These are phyloP conservation scores for Anoncus sp. DNA, from an alignment of 2,888 invertebrate species.

Conservation along the genomic window DNA sequence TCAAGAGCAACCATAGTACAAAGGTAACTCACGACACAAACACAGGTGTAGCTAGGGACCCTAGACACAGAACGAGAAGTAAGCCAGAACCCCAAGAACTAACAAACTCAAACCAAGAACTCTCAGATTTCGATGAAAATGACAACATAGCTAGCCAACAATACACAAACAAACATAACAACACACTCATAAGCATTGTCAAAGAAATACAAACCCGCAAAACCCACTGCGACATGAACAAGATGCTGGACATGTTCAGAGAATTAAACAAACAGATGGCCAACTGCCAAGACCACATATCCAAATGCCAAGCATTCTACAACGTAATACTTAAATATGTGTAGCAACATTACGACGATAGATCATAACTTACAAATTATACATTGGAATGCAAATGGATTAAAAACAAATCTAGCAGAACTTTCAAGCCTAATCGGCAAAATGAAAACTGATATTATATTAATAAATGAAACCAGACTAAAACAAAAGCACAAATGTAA, in stretches of 20 bases:
- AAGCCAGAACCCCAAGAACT: not conserved
- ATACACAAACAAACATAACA: too few relatives aligned
- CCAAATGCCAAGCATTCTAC: constrained; percentile 22
- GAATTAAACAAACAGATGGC: not conserved
- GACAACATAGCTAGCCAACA: not conserved
- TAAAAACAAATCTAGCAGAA: constrained; percentile 7
- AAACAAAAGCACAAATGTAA: constrained; percentile 6
- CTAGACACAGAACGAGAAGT: not conserved
- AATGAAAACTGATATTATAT: not conserved
- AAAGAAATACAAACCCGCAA: constrained; percentile 5
- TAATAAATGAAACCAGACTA: constrained; percentile 38
- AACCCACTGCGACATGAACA: not conserved
- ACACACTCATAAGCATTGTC: not conserved
- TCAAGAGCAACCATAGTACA: too few relatives aligned
- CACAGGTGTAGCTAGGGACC: not conserved
- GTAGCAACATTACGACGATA: not conserved
- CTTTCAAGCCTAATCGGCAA: not conserved
- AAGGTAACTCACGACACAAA: not conserved
- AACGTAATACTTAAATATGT: constrained; percentile 15
- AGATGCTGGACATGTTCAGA: constrained; percentile 24
- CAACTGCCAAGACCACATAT: not conserved
- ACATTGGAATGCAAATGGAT: constrained; percentile 36
- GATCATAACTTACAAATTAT: not conserved
- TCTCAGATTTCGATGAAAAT: not conserved
- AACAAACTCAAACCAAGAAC: not conserved